Percentiles rank a stretch among this genome's conserved stretches.
These are phyloP conservation scores for Spinus olivaceus DNA, from an alignment of 2,797 vertebrate genomes.

Conservation along the genomic window DNA sequence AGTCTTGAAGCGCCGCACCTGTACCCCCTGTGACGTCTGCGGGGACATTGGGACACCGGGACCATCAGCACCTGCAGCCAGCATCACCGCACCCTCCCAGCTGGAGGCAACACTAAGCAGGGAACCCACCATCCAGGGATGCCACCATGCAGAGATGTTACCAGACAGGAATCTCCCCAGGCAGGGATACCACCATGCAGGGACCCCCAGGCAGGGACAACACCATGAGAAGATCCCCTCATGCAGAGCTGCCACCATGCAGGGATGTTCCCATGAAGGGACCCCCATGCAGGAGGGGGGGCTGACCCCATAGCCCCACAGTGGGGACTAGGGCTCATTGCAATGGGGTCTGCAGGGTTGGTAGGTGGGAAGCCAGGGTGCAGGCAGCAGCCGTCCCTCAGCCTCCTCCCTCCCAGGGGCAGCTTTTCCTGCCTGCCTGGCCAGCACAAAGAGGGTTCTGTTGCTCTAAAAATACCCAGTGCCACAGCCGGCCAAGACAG, in stretches of 20 bases:
- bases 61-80: background rate
- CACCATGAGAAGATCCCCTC: background rate
- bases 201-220: background rate
- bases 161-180: background rate
- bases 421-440: background rate
- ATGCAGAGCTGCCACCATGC: background rate
- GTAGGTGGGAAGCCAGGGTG: background rate
- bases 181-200: background rate
- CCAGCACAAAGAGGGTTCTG: constrained; percentile 31
- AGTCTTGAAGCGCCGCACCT: constrained; percentile 91
- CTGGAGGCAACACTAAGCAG: background rate
- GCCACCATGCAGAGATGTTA: background rate
- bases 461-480: constrained; percentile 9
- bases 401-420: background rate
- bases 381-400: background rate
- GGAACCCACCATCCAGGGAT: background rate
- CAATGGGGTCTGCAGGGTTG: accelerated
- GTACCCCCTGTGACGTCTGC: constrained; percentile 94
- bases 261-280: background rate
- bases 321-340: accelerated
- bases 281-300: background rate
- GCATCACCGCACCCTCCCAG: accelerated
- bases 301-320: background rate
- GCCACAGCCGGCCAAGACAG: background rate
- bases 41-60: background rate